These are phyloP conservation scores for Chesias legatella DNA, from an alignment of 2,888 invertebrate genomes.

Conservation along the genomic window DNA sequence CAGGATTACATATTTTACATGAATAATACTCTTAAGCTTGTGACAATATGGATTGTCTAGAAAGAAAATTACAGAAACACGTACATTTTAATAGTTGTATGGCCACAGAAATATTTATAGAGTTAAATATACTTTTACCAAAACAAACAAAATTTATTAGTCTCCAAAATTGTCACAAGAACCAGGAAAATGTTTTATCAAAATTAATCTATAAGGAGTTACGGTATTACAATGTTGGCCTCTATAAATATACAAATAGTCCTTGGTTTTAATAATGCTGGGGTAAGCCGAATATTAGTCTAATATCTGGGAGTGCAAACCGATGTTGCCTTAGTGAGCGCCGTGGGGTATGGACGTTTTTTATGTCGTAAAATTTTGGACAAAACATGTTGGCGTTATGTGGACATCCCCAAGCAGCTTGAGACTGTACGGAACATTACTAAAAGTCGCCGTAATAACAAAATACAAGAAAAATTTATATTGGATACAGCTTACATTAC, in stretches of 20 bases:
- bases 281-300: conserved; percentile 76
- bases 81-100: too few relatives aligned
- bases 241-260: conserved; percentile 77
- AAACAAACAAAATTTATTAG: not conserved
- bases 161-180: conserved; percentile 20
- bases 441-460: too few relatives aligned
- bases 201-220: conserved; percentile 72
- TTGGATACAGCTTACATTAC: too few relatives aligned
- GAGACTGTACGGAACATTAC: too few relatives aligned
- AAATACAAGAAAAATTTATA: too few relatives aligned
- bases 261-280: conserved; percentile 75
- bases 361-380: conserved; percentile 53
- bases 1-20: too few relatives aligned
- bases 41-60: too few relatives aligned
- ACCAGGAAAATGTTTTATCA: conserved; percentile 64
- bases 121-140: too few relatives aligned
- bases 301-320: conserved; percentile 78
- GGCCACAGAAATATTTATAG: too few relatives aligned
- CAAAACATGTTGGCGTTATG: conserved; percentile 33
- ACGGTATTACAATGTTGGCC: conserved; percentile 50
- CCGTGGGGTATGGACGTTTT: conserved; percentile 50
- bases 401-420: conserved; percentile 29
- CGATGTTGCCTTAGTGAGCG: conserved; percentile 67
- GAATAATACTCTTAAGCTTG: too few relatives aligned
- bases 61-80: too few relatives aligned